Evolutionary conservation across 2,888 invertebrate species (phyloP).

Genomic region (Pardosa pseudoannulata): DNA sequence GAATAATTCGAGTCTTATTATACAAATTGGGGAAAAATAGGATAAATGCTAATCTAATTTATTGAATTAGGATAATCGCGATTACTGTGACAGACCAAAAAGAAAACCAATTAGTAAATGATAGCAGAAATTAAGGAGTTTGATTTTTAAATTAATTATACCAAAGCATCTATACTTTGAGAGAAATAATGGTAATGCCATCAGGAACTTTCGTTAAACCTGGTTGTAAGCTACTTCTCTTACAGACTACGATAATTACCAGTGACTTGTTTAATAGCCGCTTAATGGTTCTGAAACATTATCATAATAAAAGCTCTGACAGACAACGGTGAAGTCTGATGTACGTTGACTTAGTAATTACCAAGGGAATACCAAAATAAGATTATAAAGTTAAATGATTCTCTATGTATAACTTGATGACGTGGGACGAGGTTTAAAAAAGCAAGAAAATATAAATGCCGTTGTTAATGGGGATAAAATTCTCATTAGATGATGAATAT

Average conservation of each 20-base stretch:
- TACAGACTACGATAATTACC: constrained; percentile 46
- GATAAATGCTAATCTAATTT: no score
- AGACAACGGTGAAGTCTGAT: constrained; percentile 30
- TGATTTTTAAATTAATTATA: constrained; percentile 60
- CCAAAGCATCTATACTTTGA: not conserved
- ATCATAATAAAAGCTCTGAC: constrained; percentile 28
- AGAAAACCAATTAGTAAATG: constrained; percentile 26
- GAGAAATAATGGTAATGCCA: constrained; percentile 40
- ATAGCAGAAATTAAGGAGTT: constrained; percentile 22
- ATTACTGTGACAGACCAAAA: not conserved
- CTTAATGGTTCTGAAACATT: constrained; percentile 58
- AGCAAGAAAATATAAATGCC: constrained; percentile 39
- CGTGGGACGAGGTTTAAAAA: not conserved
- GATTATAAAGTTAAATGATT: constrained; percentile 31
- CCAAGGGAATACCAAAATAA: constrained; percentile 50
- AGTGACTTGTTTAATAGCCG: constrained; percentile 51
- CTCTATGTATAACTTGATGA: constrained; percentile 17
- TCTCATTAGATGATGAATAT: constrained; percentile 33
- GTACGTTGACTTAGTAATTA: constrained; percentile 39
- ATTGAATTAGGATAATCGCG: no score
- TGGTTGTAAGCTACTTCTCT: constrained; percentile 47
- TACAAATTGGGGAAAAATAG: no score
- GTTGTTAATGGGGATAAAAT: constrained; percentile 41
- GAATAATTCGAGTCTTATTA: no score
- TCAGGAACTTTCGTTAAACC: constrained; percentile 34